phyloP scores from a whole-genome alignment of 2,113 vertebrate genomes.

The Mus spicilegus region DNA sequence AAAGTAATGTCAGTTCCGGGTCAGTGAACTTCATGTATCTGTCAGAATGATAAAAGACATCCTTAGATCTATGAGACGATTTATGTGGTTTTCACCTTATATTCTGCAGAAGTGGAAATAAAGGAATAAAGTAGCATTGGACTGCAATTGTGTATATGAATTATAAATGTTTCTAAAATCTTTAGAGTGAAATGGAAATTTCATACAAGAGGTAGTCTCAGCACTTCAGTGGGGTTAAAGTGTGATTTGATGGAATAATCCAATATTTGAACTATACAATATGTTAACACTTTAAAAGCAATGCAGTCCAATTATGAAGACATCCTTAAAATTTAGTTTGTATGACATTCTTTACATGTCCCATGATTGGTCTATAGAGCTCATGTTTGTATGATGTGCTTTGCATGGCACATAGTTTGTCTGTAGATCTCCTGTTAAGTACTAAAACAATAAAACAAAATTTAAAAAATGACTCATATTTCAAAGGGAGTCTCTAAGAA shows the following conservation, averaged over 20 bases:
- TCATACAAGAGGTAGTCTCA: not conserved
- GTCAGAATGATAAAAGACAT: not conserved
- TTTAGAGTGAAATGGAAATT: not conserved
- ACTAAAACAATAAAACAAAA: no score
- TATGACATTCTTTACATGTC: not conserved
- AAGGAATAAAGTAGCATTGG: not conserved
- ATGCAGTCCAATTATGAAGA: not conserved
- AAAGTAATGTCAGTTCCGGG: not conserved
- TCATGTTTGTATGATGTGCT: not conserved
- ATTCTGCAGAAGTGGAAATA: not conserved
- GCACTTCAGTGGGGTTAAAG: not conserved
- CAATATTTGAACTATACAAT: not conserved
- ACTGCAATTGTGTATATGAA: not conserved
- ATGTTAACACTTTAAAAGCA: not conserved
- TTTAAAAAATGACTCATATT: no score
- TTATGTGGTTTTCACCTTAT: no score
- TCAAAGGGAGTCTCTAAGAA: no score
- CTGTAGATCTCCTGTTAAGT: no score
- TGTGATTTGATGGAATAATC: not conserved
- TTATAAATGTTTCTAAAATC: conserved; percentile 12
- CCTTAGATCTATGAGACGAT: no score
- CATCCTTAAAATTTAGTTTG: conserved; percentile 20
- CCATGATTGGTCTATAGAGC: no score
- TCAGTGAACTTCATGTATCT: conserved; percentile 9
- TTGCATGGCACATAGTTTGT: not conserved